Evolutionary conservation across 2,113 vertebrate genomes (phyloP), one percentile per base, ranked within the genome.

Genomic region (Stegastes partitus): DNA sequence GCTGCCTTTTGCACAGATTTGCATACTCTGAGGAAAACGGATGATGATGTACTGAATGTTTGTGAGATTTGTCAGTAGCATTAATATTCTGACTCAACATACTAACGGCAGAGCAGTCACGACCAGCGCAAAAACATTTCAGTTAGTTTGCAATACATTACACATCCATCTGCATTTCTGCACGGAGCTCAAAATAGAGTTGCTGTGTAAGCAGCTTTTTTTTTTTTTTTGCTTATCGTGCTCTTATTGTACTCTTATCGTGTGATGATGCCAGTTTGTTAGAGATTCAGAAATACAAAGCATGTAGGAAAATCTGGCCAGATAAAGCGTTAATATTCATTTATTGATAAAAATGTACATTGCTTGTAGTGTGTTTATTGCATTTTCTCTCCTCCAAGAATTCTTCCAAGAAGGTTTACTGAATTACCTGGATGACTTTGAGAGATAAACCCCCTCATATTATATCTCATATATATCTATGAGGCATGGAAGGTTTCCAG

Each of bases 111-210:
- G 66, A 62, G 51, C 71, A 44, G 64, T 79, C 66, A 70, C 31
- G 68, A 77, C 50, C 39, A 59, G 53, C 47, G 66, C 51, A 68
- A 81, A 77, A 84, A 63, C 44, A 69, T 71, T 85, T 74, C 53
- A 85, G 61, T 89, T 79, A 68, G 71, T 78, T 66, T 74, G 68
- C 68, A 83, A 56, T 57, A 81, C 68, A 73, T 79, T 68, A 83
- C 68, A 69, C 63, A 63, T 86, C 80, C 68, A 86, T 87, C 74
- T 68, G 70, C 57, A 67, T 76, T 81, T 80, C 37, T 74, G 65
- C 74, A 82, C 39, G 23, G 15, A 23, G 67, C 87, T 91, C 59
- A 87, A 81, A 90, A 90, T 87, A 89, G 68, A 87, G 63, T 42
- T 82, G 89, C 87, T 82, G 67, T 80, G 68, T 89, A 70, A 80